Percentiles rank a stretch among this genome's conserved stretches.
phyloP scores from a whole-genome alignment of 2,113 vertebrate genomes.

The Dromaius novaehollandiae region DNA sequence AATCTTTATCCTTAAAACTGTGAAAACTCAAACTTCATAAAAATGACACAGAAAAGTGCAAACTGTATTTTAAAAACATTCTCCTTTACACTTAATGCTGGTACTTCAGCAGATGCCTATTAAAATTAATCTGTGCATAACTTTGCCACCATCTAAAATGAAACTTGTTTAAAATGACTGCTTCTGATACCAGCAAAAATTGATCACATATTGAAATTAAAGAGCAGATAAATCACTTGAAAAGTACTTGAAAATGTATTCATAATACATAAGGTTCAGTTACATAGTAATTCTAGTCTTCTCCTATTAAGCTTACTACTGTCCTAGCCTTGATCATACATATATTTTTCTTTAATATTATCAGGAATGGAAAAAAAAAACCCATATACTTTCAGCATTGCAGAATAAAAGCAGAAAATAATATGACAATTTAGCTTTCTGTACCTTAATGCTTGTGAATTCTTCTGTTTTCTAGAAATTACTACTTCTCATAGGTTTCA shows the following conservation, averaged over 20 bases:
- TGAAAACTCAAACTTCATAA: background rate
- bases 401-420: background rate
- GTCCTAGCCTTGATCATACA: rapidly evolving
- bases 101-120: background rate
- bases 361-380: background rate
- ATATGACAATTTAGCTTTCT: background rate
- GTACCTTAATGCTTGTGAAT: background rate
- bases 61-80: background rate
- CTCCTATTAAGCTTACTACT: background rate
- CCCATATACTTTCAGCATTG: background rate
- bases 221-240: background rate
- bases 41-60: background rate
- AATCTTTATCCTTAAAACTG: background rate
- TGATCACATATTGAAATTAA: background rate
- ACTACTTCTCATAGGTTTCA: background rate
- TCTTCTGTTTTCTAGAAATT: background rate
- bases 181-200: background rate
- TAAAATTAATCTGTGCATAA: background rate
- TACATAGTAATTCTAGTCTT: background rate
- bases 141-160: background rate
- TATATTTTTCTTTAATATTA: background rate
- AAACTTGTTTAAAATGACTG: background rate
- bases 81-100: background rate
- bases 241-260: background rate
- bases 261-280: background rate